Percentiles rank a stretch among this genome's conserved stretches.
Conservation (phyloP, 2,888 invertebrate genomes). For the Tetragonisca angustula region DNA sequence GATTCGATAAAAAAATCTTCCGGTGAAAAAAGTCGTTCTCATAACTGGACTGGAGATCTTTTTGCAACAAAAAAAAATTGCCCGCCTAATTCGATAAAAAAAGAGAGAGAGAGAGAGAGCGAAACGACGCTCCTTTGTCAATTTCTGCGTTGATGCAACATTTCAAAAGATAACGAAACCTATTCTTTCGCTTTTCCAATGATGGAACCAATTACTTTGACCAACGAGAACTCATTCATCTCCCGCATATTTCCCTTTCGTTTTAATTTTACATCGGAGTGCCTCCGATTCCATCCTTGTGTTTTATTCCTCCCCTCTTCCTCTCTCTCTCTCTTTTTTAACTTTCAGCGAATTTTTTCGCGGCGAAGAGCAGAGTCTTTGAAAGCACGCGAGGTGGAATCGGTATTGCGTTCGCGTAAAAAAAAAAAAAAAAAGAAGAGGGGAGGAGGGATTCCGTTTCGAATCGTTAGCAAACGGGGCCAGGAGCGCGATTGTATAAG, state of each 20-base stretch:
- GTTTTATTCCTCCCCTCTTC: neutral
- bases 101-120: neutral
- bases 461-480: conserved; percentile 8
- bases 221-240: neutral
- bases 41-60: no score
- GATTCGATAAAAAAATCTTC: no score
- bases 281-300: neutral
- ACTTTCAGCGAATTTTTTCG: conserved; percentile 1
- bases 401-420: conserved; percentile 8
- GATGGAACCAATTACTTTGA: neutral
- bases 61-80: no score
- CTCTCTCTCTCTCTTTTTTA: neutral
- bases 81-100: no score
- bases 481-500: neutral
- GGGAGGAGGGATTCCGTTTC: neutral
- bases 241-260: neutral
- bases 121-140: neutral
- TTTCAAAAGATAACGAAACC: no score
- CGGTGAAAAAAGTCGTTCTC: no score
- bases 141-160: neutral
- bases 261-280: neutral
- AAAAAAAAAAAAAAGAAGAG: neutral
- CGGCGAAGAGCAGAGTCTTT: neutral
- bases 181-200: neutral
- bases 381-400: conserved; percentile 3